Conservation (phyloP, 2,797 vertebrate genomes). For the Micrastur ruficollis region DNA sequence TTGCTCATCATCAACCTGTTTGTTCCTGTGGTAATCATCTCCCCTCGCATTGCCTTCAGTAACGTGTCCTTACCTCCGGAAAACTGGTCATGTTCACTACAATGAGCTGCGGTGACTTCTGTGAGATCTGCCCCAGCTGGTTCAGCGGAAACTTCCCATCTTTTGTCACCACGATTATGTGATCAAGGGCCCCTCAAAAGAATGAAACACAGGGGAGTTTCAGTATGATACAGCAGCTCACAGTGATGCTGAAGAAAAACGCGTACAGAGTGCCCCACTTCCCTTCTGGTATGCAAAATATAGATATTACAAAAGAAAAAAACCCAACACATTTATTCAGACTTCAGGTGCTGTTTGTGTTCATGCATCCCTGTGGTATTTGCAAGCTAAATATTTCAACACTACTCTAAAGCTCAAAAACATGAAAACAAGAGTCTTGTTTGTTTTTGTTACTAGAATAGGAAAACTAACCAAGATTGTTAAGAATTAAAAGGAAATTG, state of each 20-base stretch:
- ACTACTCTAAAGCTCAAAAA: not conserved
- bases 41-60: not conserved
- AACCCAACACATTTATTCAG: not conserved
- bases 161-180: constrained; percentile 85
- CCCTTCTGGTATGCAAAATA: not conserved
- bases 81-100: constrained; percentile 92
- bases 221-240: not conserved
- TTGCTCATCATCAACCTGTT: constrained; percentile 2
- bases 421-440: not conserved
- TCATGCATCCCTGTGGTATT: not conserved
- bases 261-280: not conserved
- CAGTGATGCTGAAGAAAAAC: not conserved
- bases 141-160: constrained; percentile 94
- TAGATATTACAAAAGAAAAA: not conserved
- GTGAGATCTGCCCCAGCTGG: constrained; percentile 93
- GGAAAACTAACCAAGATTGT: not conserved
- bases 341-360: constrained; percentile 4
- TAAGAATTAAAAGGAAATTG: not conserved
- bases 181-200: constrained; percentile 88
- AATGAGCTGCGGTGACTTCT: constrained; percentile 91
- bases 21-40: not conserved
- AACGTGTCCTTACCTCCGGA: constrained; percentile 85
- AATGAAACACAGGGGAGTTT: not conserved
- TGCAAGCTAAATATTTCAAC: not conserved
- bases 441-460: constrained; percentile 22